phyloP scores from a whole-genome alignment of 2,797 vertebrate species.

The Danio kyathit region DNA sequence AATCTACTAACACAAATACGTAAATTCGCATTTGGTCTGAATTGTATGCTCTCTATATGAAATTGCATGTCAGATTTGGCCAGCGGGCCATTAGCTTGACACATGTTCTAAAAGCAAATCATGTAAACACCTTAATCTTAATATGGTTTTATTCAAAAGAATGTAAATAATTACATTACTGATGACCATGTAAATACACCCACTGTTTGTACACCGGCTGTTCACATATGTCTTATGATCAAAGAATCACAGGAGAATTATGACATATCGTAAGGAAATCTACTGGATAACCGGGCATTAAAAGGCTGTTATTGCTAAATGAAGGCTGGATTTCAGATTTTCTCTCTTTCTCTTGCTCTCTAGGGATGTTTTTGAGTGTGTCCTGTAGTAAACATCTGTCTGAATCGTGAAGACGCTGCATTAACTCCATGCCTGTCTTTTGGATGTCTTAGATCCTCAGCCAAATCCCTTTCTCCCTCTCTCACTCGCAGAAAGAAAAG shows the following conservation, averaged over 20 bases:
- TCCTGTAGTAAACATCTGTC: conserved; percentile 36
- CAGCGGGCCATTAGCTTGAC: too few species aligned
- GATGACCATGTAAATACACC: too few species aligned
- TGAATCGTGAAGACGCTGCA: conserved; percentile 4
- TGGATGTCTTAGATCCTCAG: conserved; percentile 29
- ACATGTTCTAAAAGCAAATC: too few species aligned
- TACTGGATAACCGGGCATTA: background rate
- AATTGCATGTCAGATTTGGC: too few species aligned
- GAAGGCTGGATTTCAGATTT: conserved; percentile 19
- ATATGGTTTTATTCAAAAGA: too few species aligned
- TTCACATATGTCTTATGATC: conserved; percentile 15
- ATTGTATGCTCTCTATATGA: too few species aligned
- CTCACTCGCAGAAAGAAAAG: background rate
- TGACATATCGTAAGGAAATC: conserved; percentile 11
- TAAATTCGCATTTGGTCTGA: too few species aligned
- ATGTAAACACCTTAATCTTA: too few species aligned
- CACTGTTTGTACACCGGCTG: conserved; percentile 24
- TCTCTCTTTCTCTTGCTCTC: conserved; percentile 1
- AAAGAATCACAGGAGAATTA: background rate
- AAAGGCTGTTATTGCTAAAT: conserved; percentile 35
- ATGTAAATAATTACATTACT: too few species aligned
- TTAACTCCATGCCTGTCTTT: conserved; percentile 18
- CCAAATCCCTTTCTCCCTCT: conserved; percentile 24
- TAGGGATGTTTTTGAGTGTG: conserved; percentile 7
- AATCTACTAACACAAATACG: too few species aligned